Base-by-base conservation (phyloP, 2,113 vertebrate genomes). In the Neomonachus schauinslandi region DNA sequence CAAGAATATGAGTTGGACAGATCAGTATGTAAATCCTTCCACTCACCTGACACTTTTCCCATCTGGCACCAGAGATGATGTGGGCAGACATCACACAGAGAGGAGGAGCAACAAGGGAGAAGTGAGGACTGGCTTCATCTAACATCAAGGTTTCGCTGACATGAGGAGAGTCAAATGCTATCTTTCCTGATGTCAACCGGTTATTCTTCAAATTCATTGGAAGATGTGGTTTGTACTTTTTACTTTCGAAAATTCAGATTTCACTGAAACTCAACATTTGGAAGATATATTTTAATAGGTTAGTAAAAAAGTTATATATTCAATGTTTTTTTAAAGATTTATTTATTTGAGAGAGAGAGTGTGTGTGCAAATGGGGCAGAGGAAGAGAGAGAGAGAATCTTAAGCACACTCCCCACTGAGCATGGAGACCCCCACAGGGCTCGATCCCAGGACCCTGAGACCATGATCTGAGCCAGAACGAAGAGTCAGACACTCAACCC, bases 71-170 rank as follows among this genome's bases (percentile, higher is more conserved):
- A 19, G 59, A 55, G 21, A n/a, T 49, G 33, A 26, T 0, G 1
- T 11, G 28, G 26, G 42, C 1, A 5, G 46, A 4, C 24, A 5
- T 21, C 15, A 9, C 59, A 57, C 2, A 12, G 18, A 76, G 42
- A 77, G 5, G 19, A 1, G 0, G 33, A 89, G 42, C 4, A 6
- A 0, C 0, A 0, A 2, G 22, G 31, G 7, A 39, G 31, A 19
- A 53, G 1, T 18, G 5, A 15, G 7, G 7, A 11, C 3, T 31
- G 16, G 85, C 42, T 39, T 36, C 14, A 18, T 12, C 8, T 16
- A 12, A 5, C 6, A 16, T 33, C 31, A 42, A 18, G 36, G 19
- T 11, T 28, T 28, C 21, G 6, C 2, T 15, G 46, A 67, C 57
- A 26, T 5, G 24, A 53, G 67, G n/a, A 10, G 28, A 19, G 22